A percentile compares a stretch with the other conserved stretches of the same genome.
phyloP scores from a whole-genome alignment of 2,888 invertebrate species.

The Lasiommata megera region DNA sequence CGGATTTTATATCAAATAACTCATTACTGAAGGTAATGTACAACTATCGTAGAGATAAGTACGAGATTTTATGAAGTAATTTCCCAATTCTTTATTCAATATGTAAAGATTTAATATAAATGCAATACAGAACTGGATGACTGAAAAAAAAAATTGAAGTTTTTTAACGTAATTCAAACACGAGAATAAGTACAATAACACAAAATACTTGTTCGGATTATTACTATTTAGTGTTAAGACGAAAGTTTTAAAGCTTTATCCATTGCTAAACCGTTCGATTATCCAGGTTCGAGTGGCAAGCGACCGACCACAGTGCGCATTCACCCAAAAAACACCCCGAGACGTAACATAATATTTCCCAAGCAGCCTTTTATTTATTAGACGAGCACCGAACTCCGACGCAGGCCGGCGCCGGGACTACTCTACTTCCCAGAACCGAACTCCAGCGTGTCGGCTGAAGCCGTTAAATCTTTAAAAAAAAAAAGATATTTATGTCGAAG shows the following conservation, averaged over 20 bases:
- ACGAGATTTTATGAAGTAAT: too few species aligned
- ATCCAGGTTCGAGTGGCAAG: conserved; percentile 59
- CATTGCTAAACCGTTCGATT: conserved; percentile 46
- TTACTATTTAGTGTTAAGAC: background rate
- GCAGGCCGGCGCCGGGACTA: conserved; percentile 73
- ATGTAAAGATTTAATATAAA: too few species aligned
- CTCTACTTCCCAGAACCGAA: conserved; percentile 71
- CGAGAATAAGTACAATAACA: too few species aligned
- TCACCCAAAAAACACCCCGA: conserved; percentile 68
- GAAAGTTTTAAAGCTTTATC: conserved; percentile 2
- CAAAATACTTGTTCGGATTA: too few species aligned
- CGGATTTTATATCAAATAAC: too few species aligned
- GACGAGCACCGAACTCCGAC: conserved; percentile 48
- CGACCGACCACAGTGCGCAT: conserved; percentile 58
- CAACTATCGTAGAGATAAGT: too few species aligned
- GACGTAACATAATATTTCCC: conserved; percentile 80
- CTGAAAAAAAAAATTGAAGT: too few species aligned
- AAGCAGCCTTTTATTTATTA: conserved; percentile 79
- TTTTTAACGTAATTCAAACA: too few species aligned
- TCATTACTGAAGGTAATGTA: too few species aligned
- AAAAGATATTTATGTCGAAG: conserved; percentile 78
- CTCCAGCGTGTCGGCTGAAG: conserved; percentile 68
- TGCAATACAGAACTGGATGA: too few species aligned
- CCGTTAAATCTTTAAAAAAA: conserved; percentile 77
- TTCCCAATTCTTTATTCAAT: too few species aligned